These are phyloP conservation scores for Hydropsyche tenuis DNA, from an alignment of 1,140 invertebrate species.

Conservation along the genomic window DNA sequence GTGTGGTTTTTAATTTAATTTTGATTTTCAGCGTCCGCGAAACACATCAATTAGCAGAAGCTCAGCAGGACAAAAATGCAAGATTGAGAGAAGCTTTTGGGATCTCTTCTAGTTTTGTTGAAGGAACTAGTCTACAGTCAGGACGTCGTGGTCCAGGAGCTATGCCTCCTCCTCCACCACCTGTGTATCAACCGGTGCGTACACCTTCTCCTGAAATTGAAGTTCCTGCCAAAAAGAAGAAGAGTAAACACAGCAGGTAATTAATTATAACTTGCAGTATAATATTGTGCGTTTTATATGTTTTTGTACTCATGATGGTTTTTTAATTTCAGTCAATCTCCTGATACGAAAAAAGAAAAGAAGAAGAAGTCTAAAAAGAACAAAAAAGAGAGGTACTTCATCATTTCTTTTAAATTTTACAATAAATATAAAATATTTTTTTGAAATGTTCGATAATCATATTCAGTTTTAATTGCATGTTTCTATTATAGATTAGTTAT, in stretches of 20 bases:
- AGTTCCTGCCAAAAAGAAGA: slow-evolving; percentile 52
- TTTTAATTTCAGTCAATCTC: slow-evolving; percentile 63
- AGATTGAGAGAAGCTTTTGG: slow-evolving; percentile 92
- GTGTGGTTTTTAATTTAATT: slow-evolving; percentile 37
- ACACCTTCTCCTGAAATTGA: slow-evolving; percentile 43
- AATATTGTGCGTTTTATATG: not conserved
- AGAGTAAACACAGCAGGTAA: slow-evolving; percentile 56
- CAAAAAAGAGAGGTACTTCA: slow-evolving; percentile 71
- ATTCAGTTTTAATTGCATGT: slow-evolving; percentile 4
- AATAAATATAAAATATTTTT: slow-evolving; percentile 7
- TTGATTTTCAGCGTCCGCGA: slow-evolving; percentile 80
- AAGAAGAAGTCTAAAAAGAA: slow-evolving; percentile 75
- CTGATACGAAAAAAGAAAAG: slow-evolving; percentile 69
- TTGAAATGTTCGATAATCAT: slow-evolving; percentile 14
- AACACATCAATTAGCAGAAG: slow-evolving; percentile 94
- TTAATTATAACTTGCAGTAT: slow-evolving; percentile 14
- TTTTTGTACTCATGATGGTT: not conserved
- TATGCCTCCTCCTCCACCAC: slow-evolving; percentile 62
- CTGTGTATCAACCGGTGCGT: slow-evolving; percentile 68
- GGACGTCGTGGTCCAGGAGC: slow-evolving; percentile 69
- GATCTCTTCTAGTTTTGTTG: slow-evolving; percentile 91
- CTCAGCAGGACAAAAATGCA: slow-evolving; percentile 96
- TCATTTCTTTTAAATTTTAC: not conserved
- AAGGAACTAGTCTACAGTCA: slow-evolving; percentile 91
- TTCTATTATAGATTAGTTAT: slow-evolving; percentile 1